Percentiles rank a stretch among this genome's conserved stretches.
Conservation (phyloP, 2,113 vertebrate genomes). For the Oncorhynchus keta region DNA sequence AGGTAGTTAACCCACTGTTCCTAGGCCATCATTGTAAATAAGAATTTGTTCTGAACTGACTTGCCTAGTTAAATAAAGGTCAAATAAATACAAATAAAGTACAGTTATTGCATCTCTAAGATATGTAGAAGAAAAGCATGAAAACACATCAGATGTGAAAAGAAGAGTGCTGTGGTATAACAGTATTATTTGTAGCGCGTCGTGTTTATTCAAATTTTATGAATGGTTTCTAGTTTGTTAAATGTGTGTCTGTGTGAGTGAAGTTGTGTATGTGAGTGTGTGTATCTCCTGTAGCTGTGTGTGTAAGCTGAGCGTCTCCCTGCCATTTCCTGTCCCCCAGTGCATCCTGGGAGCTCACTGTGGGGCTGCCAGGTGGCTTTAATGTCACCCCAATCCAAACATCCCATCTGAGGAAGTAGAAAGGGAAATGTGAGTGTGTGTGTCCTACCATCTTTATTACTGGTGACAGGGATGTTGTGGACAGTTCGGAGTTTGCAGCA, state of each 20-base stretch:
- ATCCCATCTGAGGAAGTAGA: conserved; percentile 40
- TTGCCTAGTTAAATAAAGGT: too few relatives aligned
- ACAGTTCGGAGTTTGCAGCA: conserved; percentile 97
- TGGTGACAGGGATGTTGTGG: conserved; percentile 97
- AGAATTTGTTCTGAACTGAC: too few relatives aligned
- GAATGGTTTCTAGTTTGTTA: background rate
- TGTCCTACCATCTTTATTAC: conserved; percentile 90
- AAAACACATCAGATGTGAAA: too few relatives aligned
- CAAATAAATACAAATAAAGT: background rate
- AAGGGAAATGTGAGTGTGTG: background rate
- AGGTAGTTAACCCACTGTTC: too few relatives aligned
- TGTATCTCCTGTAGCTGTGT: background rate
- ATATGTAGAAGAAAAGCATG: too few relatives aligned
- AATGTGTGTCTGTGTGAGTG: background rate
- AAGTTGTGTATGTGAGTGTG: background rate
- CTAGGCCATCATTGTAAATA: too few relatives aligned
- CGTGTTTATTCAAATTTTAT: background rate
- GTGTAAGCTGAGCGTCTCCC: background rate
- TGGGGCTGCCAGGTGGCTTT: conserved; percentile 61
- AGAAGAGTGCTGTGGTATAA: too few relatives aligned
- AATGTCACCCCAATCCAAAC: conserved; percentile 61
- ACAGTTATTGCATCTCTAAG: background rate
- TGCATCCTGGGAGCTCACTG: conserved; percentile 29
- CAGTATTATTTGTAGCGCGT: background rate
- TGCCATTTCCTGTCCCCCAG: background rate